Percentiles rank a stretch among this genome's conserved stretches.
These are phyloP conservation scores for Mugil cephalus DNA, from an alignment of 2,113 vertebrate genomes.

Conservation along the genomic window DNA sequence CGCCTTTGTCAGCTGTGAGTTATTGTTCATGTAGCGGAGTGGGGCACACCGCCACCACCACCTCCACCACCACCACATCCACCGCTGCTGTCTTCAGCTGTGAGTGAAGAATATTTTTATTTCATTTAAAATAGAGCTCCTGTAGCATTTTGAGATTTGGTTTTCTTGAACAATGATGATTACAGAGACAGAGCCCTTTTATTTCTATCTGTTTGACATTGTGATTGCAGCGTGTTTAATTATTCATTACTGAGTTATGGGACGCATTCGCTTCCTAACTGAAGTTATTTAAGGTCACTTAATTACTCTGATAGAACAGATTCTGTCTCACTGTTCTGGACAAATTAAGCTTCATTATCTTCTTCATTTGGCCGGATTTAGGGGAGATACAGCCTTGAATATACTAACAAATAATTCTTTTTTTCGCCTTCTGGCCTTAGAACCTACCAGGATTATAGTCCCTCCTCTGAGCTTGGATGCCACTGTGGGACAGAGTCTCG, in stretches of 20 bases:
- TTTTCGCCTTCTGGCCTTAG: constrained; percentile 72
- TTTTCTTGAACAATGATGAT: constrained; percentile 66
- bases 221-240: constrained; percentile 66
- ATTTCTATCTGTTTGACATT: constrained; percentile 45
- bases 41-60: too few species aligned
- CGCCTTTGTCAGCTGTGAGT: constrained; percentile 84
- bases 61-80: too few species aligned
- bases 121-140: constrained; percentile 74
- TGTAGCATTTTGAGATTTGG: constrained; percentile 63
- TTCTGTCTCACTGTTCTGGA: constrained; percentile 48
- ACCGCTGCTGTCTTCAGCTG: constrained; percentile 42
- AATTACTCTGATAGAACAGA: constrained; percentile 60
- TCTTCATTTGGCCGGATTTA: constrained; percentile 43
- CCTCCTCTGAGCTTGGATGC: constrained; percentile 89
- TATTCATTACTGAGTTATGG: constrained; percentile 67
- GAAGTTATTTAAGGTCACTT: constrained; percentile 70
- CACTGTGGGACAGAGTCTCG: constrained; percentile 90
- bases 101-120: constrained; percentile 64
- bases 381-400: constrained; percentile 3
- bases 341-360: constrained; percentile 63
- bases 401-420: constrained; percentile 17
- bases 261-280: constrained; percentile 37
- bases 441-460: constrained; percentile 86
- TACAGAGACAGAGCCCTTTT: constrained; percentile 36
- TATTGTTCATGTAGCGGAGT: constrained; percentile 79